Conservation (phyloP, 2,113 vertebrate genomes). For the Planiliza haematocheilus region DNA sequence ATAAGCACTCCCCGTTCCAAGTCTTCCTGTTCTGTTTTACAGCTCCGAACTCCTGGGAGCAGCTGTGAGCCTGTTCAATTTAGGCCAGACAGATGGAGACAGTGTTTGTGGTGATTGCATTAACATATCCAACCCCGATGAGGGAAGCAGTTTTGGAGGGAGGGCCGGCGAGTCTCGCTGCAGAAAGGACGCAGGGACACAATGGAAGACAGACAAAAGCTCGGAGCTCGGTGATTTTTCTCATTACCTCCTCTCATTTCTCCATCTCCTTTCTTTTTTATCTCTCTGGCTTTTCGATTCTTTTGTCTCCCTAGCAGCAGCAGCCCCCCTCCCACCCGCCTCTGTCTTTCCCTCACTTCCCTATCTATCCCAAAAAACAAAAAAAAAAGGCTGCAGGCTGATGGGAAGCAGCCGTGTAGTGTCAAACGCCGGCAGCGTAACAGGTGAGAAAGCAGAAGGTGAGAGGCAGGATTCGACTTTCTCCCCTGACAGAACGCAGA, state of each 20-base stretch:
- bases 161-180: constrained; percentile 26
- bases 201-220: constrained; percentile 63
- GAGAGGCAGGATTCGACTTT: constrained; percentile 42
- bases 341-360: background rate
- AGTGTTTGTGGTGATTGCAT: constrained; percentile 80
- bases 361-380: constrained; percentile 19
- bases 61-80: constrained; percentile 77
- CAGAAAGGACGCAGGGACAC: constrained; percentile 44
- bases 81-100: constrained; percentile 78
- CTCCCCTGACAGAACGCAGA: constrained; percentile 47
- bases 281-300: constrained; percentile 13
- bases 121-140: constrained; percentile 73
- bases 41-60: constrained; percentile 67
- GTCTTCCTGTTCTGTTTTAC: constrained; percentile 57
- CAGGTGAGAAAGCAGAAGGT: constrained; percentile 64
- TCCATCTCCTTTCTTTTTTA: background rate
- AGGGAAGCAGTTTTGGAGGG: constrained; percentile 49
- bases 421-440: constrained; percentile 41
- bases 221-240: constrained; percentile 47
- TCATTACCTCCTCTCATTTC: constrained; percentile 48
- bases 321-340: background rate
- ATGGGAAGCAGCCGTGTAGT: constrained; percentile 48
- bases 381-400: constrained; percentile 42
- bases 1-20: constrained; percentile 41
- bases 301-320: constrained; percentile 18